phyloP scores from a whole-genome alignment of 2,113 vertebrate species.

The Ivindomyrus marchei region DNA sequence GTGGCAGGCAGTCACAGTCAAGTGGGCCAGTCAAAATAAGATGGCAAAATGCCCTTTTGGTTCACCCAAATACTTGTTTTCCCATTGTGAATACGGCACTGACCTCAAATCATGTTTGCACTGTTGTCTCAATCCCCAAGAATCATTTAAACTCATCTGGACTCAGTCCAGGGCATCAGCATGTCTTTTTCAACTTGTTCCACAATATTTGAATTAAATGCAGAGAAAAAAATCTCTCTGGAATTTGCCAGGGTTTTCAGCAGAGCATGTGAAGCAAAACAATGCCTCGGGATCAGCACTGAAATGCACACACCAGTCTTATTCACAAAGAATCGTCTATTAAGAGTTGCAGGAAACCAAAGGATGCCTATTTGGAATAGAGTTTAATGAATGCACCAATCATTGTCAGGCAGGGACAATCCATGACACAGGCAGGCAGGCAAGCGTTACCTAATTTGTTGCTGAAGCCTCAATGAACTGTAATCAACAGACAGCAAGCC shows the following conservation, averaged over 20 bases:
- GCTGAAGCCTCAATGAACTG: conserved; percentile 74
- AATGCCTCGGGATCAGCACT: neutral
- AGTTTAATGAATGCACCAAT: neutral
- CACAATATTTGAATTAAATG: neutral
- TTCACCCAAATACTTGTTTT: neutral
- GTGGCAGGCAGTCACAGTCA: neutral
- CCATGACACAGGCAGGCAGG: conserved; percentile 35
- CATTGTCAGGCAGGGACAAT: conserved; percentile 15
- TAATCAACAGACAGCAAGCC: conserved; percentile 56
- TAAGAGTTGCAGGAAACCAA: conserved; percentile 1
- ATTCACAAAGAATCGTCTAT: neutral
- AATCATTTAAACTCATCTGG: neutral
- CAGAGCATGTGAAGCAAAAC: neutral
- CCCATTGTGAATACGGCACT: neutral
- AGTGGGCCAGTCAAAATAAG: neutral
- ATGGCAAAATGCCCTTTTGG: neutral
- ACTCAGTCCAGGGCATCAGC: neutral
- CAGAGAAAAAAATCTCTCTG: neutral
- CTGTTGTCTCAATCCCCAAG: neutral
- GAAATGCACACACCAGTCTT: neutral
- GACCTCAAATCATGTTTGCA: neutral
- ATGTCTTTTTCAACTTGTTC: neutral
- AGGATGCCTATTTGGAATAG: neutral
- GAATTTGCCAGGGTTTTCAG: neutral
- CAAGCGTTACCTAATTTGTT: conserved; percentile 63